Conservation (phyloP, 2,113 vertebrate genomes). For the Albula goreensis region DNA sequence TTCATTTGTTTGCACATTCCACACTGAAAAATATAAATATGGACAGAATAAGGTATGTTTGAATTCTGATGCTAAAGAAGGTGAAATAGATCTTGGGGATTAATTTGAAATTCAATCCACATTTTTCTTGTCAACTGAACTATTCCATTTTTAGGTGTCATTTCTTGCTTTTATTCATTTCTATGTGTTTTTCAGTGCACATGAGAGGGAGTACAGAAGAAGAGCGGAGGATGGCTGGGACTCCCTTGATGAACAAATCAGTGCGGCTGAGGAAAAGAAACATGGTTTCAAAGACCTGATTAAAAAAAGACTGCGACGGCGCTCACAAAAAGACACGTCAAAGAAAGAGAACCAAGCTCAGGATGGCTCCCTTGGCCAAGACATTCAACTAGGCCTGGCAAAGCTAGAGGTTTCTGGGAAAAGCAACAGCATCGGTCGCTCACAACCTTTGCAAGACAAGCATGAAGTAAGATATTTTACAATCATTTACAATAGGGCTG, state of each 20-base stretch:
- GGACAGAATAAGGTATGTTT: too few relatives aligned
- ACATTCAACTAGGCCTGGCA: not conserved
- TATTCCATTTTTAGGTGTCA: not conserved
- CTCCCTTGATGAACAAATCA: conserved; percentile 49
- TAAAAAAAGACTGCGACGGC: conserved; percentile 52
- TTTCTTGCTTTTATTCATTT: not conserved
- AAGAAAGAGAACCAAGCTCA: not conserved
- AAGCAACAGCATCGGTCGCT: not conserved
- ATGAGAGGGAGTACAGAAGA: conserved; percentile 5
- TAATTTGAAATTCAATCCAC: too few relatives aligned
- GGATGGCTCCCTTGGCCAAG: conserved; percentile 27
- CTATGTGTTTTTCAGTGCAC: not conserved
- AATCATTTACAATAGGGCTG: not conserved
- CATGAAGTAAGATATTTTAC: conserved; percentile 13
- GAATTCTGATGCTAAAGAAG: too few relatives aligned
- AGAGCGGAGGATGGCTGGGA: conserved; percentile 46
- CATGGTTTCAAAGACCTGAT: conserved; percentile 58
- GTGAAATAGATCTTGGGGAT: too few relatives aligned
- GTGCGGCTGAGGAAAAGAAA: conserved; percentile 63
- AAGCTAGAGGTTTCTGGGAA: conserved; percentile 9
- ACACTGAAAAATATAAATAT: too few relatives aligned
- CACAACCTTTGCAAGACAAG: not conserved
- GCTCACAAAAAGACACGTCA: not conserved
- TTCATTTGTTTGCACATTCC: too few relatives aligned
- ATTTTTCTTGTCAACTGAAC: too few relatives aligned